phyloP scores from a whole-genome alignment of 2,797 vertebrate genomes.

The Mormyrus proboscirostris region DNA sequence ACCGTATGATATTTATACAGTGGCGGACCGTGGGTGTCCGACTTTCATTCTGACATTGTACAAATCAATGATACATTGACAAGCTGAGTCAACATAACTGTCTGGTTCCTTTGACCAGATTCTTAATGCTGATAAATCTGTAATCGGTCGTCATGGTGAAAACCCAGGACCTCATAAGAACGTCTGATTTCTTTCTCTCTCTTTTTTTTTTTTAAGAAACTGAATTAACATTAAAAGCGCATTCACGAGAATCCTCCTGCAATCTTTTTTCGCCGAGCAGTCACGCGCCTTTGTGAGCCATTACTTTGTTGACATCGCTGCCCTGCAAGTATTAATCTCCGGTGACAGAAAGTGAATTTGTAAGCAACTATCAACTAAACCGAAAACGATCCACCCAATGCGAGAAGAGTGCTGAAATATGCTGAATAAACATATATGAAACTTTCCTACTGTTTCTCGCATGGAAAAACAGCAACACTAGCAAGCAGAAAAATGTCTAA shows the following conservation, averaged over 20 bases:
- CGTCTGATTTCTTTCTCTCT: neutral
- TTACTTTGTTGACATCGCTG: constrained; percentile 6
- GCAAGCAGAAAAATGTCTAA: neutral
- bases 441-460: neutral
- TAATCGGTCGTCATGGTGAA: neutral
- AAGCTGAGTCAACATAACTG: neutral
- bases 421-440: neutral
- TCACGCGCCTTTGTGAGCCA: neutral
- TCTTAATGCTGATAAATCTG: neutral
- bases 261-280: neutral
- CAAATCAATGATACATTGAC: neutral
- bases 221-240: neutral
- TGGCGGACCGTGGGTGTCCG: neutral
- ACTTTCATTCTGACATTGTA: neutral
- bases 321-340: constrained; percentile 20
- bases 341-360: neutral
- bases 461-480: neutral
- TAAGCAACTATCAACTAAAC: neutral
- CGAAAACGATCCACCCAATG: neutral
- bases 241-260: neutral
- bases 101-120: neutral
- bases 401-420: neutral
- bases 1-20: neutral
- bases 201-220: neutral
- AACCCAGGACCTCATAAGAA: neutral